These are phyloP conservation scores for Catharus minimus DNA, from an alignment of 2,113 vertebrate genomes.

Conservation along the genomic window DNA sequence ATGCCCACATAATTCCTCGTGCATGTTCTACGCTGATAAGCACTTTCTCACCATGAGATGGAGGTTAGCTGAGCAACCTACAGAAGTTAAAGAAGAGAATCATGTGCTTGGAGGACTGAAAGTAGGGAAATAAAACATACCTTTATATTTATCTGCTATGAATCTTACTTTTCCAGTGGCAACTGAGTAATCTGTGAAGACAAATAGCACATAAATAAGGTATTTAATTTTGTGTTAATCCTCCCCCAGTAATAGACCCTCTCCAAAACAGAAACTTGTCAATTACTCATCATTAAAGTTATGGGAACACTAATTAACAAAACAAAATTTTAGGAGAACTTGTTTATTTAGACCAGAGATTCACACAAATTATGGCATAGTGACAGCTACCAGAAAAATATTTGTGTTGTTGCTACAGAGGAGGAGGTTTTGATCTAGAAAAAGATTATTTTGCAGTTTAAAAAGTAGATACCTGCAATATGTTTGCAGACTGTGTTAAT, in stretches of 20 bases:
- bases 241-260: neutral
- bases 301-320: neutral
- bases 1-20: neutral
- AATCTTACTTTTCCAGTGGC: neutral
- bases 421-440: slow-evolving; percentile 3
- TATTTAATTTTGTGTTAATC: neutral
- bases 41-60: neutral
- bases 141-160: neutral
- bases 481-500: slow-evolving; percentile 26
- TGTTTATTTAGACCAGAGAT: neutral
- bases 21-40: slow-evolving; percentile 31
- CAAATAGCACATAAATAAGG: neutral
- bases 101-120: neutral
- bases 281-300: neutral
- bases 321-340: neutral
- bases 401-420: neutral
- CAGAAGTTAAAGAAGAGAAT: neutral
- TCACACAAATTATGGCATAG: neutral
- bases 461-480: slow-evolving; percentile 16
- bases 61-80: neutral
- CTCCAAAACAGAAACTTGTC: neutral
- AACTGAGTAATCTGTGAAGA: neutral
- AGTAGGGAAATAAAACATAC: neutral
- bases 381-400: neutral
- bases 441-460: slow-evolving; percentile 4